A percentile compares a stretch with the other conserved stretches of the same genome.
Evolutionary conservation across 2,113 vertebrate species (phyloP).

Genomic region (Oreamnos americanus): DNA sequence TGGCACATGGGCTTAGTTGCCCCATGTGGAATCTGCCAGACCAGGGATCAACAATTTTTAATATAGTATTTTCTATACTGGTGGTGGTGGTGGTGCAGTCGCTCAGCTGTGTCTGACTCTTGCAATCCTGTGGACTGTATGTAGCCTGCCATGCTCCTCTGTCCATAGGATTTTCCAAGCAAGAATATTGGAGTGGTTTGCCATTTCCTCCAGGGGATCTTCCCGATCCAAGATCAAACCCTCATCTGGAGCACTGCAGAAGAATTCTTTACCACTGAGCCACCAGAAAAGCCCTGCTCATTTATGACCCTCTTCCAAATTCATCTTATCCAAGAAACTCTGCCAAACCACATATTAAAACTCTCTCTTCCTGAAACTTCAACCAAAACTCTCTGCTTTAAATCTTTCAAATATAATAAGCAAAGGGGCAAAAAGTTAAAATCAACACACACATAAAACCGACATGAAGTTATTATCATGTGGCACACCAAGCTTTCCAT

Average conservation of each 20-base stretch:
- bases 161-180: neutral
- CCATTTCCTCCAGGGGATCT: neutral
- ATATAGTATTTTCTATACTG: neutral
- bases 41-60: neutral
- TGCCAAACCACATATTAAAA: neutral
- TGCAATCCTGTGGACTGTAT: neutral
- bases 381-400: neutral
- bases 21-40: neutral
- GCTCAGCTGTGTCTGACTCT: neutral
- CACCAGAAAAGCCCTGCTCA: neutral
- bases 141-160: neutral
- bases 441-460: neutral
- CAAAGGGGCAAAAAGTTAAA: neutral
- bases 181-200: neutral
- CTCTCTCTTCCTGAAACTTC: neutral
- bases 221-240: neutral
- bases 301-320: neutral
- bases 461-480: neutral
- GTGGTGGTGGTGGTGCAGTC: neutral
- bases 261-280: neutral
- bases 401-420: neutral
- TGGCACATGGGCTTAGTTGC: neutral
- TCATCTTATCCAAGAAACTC: conserved; percentile 30
- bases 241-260: neutral
- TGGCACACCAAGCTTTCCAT: neutral